Conservation (phyloP, 2,888 invertebrate genomes). For the Amphipoea lucens region DNA sequence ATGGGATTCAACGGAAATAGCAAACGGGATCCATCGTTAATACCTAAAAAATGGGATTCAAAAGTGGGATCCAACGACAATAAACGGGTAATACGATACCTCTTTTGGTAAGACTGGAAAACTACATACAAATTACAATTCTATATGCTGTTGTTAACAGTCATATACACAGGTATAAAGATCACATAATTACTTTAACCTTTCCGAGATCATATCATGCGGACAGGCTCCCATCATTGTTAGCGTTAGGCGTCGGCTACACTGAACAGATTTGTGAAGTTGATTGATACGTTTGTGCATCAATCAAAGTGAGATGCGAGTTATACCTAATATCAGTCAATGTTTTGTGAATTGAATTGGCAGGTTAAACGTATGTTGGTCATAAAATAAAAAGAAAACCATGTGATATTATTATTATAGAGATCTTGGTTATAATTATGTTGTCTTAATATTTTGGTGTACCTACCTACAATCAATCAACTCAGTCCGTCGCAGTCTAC, state of each 20-base stretch:
- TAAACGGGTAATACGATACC: no score
- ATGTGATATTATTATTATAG: background rate
- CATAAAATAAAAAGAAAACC: background rate
- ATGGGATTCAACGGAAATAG: no score
- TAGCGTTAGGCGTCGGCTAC: slow-evolving; percentile 33
- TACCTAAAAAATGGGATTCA: no score
- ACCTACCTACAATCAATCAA: background rate
- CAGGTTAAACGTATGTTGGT: background rate
- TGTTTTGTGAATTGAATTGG: slow-evolving; percentile 2
- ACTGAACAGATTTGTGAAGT: slow-evolving; percentile 41
- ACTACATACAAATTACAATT: background rate
- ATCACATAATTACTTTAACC: slow-evolving; percentile 68
- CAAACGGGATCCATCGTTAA: no score
- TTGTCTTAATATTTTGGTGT: background rate
- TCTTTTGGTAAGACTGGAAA: no score
- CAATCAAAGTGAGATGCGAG: slow-evolving; percentile 31
- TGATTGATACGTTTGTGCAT: slow-evolving; percentile 52
- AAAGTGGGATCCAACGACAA: no score
- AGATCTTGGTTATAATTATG: background rate
- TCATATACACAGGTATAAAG: slow-evolving; percentile 40
- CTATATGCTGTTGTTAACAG: background rate
- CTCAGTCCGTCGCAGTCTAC: background rate
- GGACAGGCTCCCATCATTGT: slow-evolving; percentile 53
- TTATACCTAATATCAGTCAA: slow-evolving; percentile 40
- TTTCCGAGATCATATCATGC: slow-evolving; percentile 61